phyloP scores from a whole-genome alignment of 2,888 invertebrate genomes.

The Leptopilina myrica region DNA sequence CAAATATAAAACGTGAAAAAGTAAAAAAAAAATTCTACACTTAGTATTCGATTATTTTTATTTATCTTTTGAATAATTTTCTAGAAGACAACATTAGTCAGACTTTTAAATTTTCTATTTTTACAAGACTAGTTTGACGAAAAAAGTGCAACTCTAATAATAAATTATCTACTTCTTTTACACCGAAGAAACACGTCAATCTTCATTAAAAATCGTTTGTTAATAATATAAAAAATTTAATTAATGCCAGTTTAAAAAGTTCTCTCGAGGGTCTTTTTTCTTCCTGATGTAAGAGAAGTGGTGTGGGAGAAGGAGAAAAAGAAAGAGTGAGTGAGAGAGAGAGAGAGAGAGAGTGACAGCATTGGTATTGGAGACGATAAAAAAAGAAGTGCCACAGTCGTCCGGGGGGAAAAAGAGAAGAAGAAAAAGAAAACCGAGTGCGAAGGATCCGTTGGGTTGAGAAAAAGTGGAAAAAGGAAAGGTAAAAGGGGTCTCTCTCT shows the following conservation, averaged over 20 bases:
- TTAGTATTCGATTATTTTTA: no score
- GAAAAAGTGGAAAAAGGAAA: conserved; percentile 29
- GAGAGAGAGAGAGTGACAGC: neutral
- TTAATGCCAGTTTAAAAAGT: neutral
- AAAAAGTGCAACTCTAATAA: no score
- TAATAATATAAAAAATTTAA: neutral
- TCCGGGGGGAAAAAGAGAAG: neutral
- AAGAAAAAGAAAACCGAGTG: conserved; percentile 39
- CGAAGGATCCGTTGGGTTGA: conserved; percentile 13
- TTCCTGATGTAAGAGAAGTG: neutral
- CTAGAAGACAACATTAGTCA: no score
- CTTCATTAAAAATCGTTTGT: neutral
- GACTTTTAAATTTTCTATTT: neutral
- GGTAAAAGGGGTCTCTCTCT: conserved; percentile 22
- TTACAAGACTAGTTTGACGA: no score
- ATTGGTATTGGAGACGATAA: conserved; percentile 24
- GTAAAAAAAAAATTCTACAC: no score
- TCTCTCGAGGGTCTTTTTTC: conserved; percentile 7
- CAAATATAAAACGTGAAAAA: no score
- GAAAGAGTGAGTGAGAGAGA: neutral
- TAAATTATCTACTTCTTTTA: no score
- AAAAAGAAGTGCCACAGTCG: conserved; percentile 37
- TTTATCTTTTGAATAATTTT: no score
- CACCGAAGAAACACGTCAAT: no score
- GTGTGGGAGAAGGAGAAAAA: neutral